These are phyloP conservation scores for Chlorodrepanis virens DNA, from an alignment of 2,113 vertebrate genomes.

Conservation along the genomic window DNA sequence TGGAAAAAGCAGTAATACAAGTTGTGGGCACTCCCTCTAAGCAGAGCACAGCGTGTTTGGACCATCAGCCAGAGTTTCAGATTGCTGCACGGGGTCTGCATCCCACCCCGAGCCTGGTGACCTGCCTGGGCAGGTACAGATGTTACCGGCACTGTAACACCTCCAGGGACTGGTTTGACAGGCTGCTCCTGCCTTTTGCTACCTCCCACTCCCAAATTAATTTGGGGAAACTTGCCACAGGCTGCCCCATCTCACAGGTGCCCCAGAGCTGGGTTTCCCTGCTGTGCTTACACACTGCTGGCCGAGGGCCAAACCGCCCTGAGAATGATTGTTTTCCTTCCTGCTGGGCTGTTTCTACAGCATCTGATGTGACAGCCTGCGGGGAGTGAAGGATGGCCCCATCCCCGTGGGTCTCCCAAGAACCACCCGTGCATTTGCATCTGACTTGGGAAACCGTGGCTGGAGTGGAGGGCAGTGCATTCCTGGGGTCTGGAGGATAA, in stretches of 20 bases:
- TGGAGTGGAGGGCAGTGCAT: neutral
- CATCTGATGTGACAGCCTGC: accelerated
- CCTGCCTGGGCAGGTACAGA: neutral
- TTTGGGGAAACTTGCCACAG: neutral
- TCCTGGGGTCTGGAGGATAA: neutral
- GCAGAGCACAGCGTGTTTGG: neutral
- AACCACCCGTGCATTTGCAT: neutral
- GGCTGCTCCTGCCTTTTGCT: neutral
- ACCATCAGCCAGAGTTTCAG: neutral
- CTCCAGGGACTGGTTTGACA: conserved; percentile 7
- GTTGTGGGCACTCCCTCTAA: neutral
- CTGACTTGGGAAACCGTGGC: neutral
- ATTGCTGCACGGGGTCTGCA: neutral
- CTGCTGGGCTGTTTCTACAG: neutral
- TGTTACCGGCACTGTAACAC: neutral
- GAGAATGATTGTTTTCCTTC: neutral
- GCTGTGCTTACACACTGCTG: accelerated
- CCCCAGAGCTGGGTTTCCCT: neutral
- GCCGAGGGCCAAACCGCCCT: neutral
- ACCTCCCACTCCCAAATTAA: neutral
- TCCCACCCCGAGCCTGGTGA: neutral
- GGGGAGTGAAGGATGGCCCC: neutral
- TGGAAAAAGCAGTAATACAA: neutral
- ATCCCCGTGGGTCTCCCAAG: neutral
- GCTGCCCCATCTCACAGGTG: neutral